Base-by-base conservation (phyloP, 2,797 vertebrate genomes). In the Chelidonichthys spinosus region DNA sequence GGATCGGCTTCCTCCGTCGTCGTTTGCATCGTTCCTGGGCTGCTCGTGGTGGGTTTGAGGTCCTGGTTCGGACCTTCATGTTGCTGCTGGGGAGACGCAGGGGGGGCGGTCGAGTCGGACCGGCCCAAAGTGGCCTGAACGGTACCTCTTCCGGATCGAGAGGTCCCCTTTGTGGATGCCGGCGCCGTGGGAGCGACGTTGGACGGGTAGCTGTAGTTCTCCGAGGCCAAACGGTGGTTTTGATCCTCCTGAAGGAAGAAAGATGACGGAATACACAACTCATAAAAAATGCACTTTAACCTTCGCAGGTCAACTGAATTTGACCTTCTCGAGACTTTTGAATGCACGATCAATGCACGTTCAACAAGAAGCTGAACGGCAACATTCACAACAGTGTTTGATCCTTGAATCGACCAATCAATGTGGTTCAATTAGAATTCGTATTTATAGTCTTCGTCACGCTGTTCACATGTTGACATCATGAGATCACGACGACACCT, bases 211-310 rank as follows among this genome's bases (percentile, higher is more conserved):
- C 13, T 78, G 84, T 47, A 7, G 62, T 64, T 84, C 53, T 54
- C 77, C 0, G 37, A 67, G 13, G 36, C 46, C 1, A 7, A 42
- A 65, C 7, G 58, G 6, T 44, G 39, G 32, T 40, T 62, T 60
- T 69, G 39, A 46, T 1, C 47, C 63, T 35, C 33, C 90, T 92
- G 71, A 66, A 40, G 1, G 3, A 67, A 25, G 60, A 56, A 2
- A 35, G 25, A 65, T 1, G 11, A 42, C 8, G n/a, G 25, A 61
- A 43, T 54, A 25, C 25, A 25, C 25, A 25, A 25, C 25, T 25
- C 25, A 25, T 2, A 25, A 25, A 25, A 25, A 1, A 1, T 25
- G 25, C 25, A 25, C 25, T 25, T 25, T 25, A 25, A 25, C 25
- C 25, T 25, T 25, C 25, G 2, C 25, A 25, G 25, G 25, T 25